Percentiles rank a stretch among this genome's conserved stretches.
These are phyloP conservation scores for Micrasema minimum DNA, from an alignment of 1,140 invertebrate species.

Conservation along the genomic window DNA sequence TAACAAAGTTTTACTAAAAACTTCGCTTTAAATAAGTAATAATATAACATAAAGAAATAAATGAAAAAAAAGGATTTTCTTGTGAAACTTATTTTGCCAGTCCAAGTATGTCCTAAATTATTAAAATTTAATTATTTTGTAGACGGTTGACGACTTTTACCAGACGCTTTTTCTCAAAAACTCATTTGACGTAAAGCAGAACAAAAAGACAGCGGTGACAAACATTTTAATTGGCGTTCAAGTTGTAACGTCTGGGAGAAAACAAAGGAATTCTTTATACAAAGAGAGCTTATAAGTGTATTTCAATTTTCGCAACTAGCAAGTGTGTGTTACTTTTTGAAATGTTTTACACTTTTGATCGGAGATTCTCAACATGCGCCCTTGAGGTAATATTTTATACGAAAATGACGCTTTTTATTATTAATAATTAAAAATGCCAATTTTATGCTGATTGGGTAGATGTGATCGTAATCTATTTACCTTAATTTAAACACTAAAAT, in stretches of 20 bases:
- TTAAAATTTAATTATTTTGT: not conserved
- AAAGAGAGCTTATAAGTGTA: conserved; percentile 20
- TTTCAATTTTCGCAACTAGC: conserved; percentile 13
- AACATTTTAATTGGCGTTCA: conserved; percentile 19
- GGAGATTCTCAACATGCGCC: not conserved
- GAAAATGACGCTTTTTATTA: not conserved
- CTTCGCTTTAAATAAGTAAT: no score
- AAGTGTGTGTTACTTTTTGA: not conserved
- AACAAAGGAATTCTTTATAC: conserved; percentile 1
- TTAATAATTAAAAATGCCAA: not conserved
- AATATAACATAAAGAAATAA: not conserved
- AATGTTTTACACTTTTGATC: not conserved
- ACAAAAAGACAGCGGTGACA: not conserved
- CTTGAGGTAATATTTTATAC: not conserved
- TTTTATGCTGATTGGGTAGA: not conserved
- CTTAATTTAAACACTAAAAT: not conserved
- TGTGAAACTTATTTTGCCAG: not conserved
- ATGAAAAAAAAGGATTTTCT: not conserved
- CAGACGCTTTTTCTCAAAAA: not conserved
- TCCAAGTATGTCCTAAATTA: no score
- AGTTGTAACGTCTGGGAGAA: not conserved
- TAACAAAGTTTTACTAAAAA: no score
- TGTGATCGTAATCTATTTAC: not conserved
- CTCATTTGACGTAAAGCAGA: conserved; percentile 4
- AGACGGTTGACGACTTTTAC: not conserved